Evolutionary conservation across 1,140 invertebrate genomes (phyloP), one percentile per base, ranked within the genome.

Genomic region (Anadara kagoshimensis): DNA sequence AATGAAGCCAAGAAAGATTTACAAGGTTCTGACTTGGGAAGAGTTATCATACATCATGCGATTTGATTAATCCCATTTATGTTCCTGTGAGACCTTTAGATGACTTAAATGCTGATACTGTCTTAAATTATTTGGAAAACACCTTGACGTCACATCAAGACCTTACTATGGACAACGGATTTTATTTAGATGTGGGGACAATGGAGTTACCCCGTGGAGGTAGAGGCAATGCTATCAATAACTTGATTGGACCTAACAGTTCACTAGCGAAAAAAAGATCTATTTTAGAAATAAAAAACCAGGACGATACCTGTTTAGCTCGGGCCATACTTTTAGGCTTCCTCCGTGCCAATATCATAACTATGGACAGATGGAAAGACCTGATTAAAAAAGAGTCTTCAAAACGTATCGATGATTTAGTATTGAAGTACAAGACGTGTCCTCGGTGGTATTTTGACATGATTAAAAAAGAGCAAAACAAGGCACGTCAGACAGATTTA

Each of bases 271-370:
- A 24, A 5, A 73, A 73, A 54, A 54, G 8, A 12, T 71, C 69
- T 0, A 56, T 71, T 10, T 14, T 64, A 18, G 8, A 36, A 18
- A 14, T 63, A 3, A 36, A 24, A 18, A 59, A 51, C 22, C 61
- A 59, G 36, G 58, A 71, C 24, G 47, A 71, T 64, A 45, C 63
- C 14, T 71, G 69, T 64, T 43, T 71, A 22, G n/a, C 59, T 8
- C 63, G 57, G 24, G 59, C 51, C 4, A 24, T 63, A 3, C 22
- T 20, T 0, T 26, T 22, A 11, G 49, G 45, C 11, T 63, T 63
- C 49, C 22, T 63, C 4, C 61, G 47, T 10, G 47, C 22, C 24
- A 22, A 43, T 41, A 62, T 71, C 2, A 53, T 71, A 11, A 16
- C 47, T 1, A 8, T 11, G 5, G 36, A 54, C 10, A 45, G 29